phyloP scores from a whole-genome alignment of 2,113 vertebrate species.

The Mus pahari region DNA sequence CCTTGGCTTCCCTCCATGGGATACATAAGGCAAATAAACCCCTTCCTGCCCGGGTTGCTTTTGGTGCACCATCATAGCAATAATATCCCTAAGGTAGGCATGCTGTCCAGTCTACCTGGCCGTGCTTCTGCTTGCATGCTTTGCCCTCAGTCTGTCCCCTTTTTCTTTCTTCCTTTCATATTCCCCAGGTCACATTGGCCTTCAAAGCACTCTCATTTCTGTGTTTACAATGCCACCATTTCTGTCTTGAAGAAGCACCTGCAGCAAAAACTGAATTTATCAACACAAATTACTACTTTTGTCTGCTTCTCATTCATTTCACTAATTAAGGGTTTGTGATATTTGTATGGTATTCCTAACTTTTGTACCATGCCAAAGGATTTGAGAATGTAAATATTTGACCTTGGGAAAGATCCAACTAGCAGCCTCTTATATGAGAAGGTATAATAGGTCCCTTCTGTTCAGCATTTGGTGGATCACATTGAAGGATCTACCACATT shows the following conservation, averaged over 20 bases:
- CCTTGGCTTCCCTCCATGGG: background rate
- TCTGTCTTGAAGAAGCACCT: background rate
- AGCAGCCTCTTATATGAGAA: background rate
- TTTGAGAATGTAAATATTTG: constrained; percentile 16
- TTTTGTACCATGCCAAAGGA: background rate
- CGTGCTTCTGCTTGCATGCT: background rate
- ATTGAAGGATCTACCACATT: background rate
- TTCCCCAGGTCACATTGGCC: background rate
- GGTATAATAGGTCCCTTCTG: background rate
- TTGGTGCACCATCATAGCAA: too few species aligned
- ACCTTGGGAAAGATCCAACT: background rate
- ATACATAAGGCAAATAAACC: background rate
- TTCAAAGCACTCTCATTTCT: background rate
- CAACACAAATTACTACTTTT: constrained; percentile 6
- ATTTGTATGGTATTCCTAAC: background rate
- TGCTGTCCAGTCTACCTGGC: background rate
- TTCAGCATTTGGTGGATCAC: background rate
- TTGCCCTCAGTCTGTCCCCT: background rate
- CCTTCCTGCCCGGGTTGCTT: background rate
- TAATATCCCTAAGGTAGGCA: background rate
- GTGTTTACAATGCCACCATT: background rate
- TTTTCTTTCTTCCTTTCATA: background rate
- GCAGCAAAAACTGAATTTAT: background rate
- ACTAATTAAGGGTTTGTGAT: background rate
- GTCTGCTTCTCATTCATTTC: background rate